phyloP scores from a whole-genome alignment of 2,797 vertebrate species.

The Myotis planiceps region DNA sequence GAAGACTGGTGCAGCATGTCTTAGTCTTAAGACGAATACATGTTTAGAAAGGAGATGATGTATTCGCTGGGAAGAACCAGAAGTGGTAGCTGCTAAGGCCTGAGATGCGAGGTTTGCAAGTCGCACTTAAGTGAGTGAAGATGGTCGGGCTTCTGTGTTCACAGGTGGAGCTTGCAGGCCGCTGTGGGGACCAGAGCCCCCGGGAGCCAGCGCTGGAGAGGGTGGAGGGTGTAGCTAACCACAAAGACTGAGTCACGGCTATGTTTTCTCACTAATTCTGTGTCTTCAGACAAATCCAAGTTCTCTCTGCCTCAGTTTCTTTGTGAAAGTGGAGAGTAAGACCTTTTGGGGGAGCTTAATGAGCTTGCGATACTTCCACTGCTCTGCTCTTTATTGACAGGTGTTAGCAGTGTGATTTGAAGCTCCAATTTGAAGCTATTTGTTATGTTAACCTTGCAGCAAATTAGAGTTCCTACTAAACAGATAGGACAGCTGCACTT shows the following conservation, averaged over 20 bases:
- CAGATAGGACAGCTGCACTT: too few relatives aligned
- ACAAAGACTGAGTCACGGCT: neutral
- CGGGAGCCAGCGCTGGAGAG: neutral
- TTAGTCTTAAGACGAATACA: neutral
- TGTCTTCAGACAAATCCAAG: neutral
- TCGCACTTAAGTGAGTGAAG: neutral
- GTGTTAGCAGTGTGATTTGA: neutral
- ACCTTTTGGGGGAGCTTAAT: neutral
- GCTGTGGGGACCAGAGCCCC: neutral
- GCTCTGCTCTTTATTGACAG: neutral
- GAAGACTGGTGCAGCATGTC: neutral
- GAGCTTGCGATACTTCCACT: neutral
- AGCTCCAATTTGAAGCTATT: neutral
- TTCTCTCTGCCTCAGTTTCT: neutral
- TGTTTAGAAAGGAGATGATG: neutral
- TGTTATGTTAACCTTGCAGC: neutral
- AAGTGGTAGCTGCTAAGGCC: neutral
- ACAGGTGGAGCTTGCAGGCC: neutral
- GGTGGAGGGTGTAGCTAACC: neutral
- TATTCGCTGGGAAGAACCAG: neutral
- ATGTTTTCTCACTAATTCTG: neutral
- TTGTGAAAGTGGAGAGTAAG: neutral
- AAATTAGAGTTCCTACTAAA: neutral
- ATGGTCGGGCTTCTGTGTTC: neutral
- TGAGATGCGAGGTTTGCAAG: neutral